Percentiles rank a stretch among this genome's conserved stretches.
Conservation (phyloP, 2,888 invertebrate genomes). For the Drosophila testacea region DNA sequence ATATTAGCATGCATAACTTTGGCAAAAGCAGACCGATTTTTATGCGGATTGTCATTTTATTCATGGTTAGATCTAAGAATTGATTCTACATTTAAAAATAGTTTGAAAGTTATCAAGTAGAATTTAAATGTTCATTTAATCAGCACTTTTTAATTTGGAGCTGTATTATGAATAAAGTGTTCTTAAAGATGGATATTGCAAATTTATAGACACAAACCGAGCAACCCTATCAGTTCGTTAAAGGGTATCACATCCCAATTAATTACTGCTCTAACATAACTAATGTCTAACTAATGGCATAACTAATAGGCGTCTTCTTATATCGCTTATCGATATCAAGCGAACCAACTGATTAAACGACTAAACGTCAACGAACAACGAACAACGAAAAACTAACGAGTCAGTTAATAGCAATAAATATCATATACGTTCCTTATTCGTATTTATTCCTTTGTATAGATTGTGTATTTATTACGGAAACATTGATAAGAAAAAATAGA, state of each 20-base stretch:
- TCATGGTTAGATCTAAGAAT: too few species aligned
- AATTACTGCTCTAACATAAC: background rate
- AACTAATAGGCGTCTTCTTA: background rate
- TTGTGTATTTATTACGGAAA: slow-evolving; percentile 32
- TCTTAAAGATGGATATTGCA: too few species aligned
- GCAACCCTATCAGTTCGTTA: background rate
- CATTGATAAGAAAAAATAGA: slow-evolving; percentile 29
- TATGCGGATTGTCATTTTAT: too few species aligned
- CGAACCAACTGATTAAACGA: slow-evolving; percentile 2
- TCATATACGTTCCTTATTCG: slow-evolving; percentile 1
- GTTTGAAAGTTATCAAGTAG: too few species aligned
- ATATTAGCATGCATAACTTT: too few species aligned
- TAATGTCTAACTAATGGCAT: slow-evolving; percentile 21
- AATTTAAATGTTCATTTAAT: too few species aligned
- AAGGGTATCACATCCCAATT: background rate
- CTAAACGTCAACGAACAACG: background rate
- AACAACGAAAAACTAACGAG: background rate
- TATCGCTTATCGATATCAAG: slow-evolving; percentile 25
- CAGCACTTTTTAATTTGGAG: too few species aligned
- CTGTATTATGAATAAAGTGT: too few species aligned
- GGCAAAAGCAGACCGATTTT: too few species aligned
- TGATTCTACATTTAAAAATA: too few species aligned
- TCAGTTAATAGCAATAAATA: slow-evolving; percentile 15
- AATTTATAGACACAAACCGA: background rate
- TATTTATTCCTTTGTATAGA: slow-evolving; percentile 16